phyloP scores from a whole-genome alignment of 2,113 vertebrate species.

The Excalfactoria chinensis region DNA sequence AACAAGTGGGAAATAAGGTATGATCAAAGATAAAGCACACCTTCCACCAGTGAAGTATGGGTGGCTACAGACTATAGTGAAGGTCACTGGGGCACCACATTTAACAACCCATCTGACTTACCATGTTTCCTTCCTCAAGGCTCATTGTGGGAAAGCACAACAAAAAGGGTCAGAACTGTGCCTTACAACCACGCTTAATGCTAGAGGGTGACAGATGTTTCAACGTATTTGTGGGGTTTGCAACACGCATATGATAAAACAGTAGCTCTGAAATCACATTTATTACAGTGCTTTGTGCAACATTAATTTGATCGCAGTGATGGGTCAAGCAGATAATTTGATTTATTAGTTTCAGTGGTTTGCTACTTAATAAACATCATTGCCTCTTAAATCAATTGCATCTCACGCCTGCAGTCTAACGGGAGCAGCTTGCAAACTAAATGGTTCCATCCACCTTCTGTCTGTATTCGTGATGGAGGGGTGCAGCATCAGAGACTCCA shows the following conservation, averaged over 20 bases:
- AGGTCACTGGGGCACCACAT: neutral
- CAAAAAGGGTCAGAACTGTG: neutral
- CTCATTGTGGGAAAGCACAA: neutral
- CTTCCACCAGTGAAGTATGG: neutral
- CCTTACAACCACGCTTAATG: neutral
- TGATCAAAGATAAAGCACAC: neutral
- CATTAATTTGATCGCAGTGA: neutral
- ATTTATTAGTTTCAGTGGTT: neutral
- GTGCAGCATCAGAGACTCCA: neutral
- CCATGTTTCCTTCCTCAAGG: neutral
- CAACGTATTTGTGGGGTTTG: neutral
- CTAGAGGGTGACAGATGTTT: neutral
- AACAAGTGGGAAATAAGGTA: neutral
- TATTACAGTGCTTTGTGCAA: neutral
- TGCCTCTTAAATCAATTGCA: neutral
- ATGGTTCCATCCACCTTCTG: neutral
- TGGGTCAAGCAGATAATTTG: neutral
- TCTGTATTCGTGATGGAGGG: no score
- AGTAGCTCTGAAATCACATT: neutral
- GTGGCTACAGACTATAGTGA: neutral
- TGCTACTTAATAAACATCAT: neutral
- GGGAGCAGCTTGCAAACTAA: neutral
- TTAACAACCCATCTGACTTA: neutral
- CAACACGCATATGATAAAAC: neutral
- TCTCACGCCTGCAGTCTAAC: neutral